These are phyloP conservation scores for Probaryconus sp. DNA, from an alignment of 1,140 invertebrate genomes.

Conservation along the genomic window DNA sequence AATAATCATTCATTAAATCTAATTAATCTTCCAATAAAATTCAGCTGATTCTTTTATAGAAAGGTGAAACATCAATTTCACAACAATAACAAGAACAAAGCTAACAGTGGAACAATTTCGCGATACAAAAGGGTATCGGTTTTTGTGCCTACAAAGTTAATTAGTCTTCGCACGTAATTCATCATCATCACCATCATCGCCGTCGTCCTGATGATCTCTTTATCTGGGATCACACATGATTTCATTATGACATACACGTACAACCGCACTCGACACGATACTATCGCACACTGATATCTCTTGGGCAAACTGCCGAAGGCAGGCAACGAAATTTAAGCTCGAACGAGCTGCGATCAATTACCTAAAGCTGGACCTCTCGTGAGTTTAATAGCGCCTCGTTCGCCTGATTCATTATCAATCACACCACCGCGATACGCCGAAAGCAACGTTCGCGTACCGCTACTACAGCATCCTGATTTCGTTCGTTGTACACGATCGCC, in stretches of 20 bases:
- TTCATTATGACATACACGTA: conserved; percentile 61
- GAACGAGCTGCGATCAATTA: conserved; percentile 57
- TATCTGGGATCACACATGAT: conserved; percentile 61
- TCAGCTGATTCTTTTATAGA: no score
- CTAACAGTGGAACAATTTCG: conserved; percentile 11
- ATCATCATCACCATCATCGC: conserved; percentile 51
- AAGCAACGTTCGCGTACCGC: conserved; percentile 4
- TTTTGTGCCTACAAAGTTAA: conserved; percentile 54
- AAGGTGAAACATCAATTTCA: no score
- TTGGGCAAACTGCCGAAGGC: conserved; percentile 56
- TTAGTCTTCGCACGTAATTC: conserved; percentile 59
- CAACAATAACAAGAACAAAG: no score
- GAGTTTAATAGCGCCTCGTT: conserved; percentile 53
- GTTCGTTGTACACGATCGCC: conserved; percentile 1
- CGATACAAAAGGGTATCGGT: conserved; percentile 9
- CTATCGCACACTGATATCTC: conserved; percentile 54
- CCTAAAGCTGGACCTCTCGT: conserved; percentile 55
- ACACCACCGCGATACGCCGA: conserved; percentile 23
- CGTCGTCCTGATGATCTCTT: conserved; percentile 50
- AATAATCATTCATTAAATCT: no score
- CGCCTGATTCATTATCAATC: conserved; percentile 52
- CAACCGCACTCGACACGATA: conserved; percentile 52
- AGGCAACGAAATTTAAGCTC: conserved; percentile 54
- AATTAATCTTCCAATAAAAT: no score
- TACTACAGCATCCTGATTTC: conserved; percentile 29